phyloP scores from a whole-genome alignment of 2,797 vertebrate species.

The Ammospiza maritima region DNA sequence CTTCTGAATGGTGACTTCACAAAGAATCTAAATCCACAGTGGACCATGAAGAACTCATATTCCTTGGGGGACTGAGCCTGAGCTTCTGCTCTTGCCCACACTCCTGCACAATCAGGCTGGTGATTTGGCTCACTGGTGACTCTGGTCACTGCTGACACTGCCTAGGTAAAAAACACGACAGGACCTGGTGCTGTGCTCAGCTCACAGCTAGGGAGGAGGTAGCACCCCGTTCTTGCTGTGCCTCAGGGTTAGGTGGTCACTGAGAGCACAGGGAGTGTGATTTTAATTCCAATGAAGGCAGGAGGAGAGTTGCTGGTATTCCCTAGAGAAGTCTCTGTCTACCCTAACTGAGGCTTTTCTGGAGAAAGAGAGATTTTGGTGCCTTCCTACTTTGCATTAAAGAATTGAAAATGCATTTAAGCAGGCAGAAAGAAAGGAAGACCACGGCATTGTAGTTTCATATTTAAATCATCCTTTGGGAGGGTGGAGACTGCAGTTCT shows the following conservation, averaged over 20 bases:
- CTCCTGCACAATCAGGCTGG: not conserved
- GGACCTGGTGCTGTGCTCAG: not conserved
- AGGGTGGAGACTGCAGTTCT: not conserved
- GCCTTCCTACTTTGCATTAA: not conserved
- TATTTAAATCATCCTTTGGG: slow-evolving; percentile 4
- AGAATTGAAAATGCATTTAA: slow-evolving; percentile 26
- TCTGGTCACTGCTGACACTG: not conserved
- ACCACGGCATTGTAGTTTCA: not conserved
- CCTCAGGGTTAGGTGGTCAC: not conserved
- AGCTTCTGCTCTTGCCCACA: not conserved
- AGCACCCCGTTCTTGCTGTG: fast-evolving
- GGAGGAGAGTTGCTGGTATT: not conserved
- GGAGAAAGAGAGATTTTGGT: not conserved
- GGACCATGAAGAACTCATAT: not conserved
- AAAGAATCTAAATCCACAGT: not conserved
- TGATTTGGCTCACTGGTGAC: not conserved
- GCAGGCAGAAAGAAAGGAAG: slow-evolving; percentile 1
- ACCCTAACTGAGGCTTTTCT: not conserved
- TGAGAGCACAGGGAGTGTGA: not conserved
- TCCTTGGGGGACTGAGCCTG: not conserved
- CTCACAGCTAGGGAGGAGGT: not conserved
- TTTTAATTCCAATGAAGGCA: not conserved
- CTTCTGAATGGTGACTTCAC: not conserved
- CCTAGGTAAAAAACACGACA: not conserved
- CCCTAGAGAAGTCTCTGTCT: not conserved